A percentile compares a stretch with the other conserved stretches of the same genome.
phyloP scores from a whole-genome alignment of 1,140 invertebrate genomes.

The Bombyx mori region DNA sequence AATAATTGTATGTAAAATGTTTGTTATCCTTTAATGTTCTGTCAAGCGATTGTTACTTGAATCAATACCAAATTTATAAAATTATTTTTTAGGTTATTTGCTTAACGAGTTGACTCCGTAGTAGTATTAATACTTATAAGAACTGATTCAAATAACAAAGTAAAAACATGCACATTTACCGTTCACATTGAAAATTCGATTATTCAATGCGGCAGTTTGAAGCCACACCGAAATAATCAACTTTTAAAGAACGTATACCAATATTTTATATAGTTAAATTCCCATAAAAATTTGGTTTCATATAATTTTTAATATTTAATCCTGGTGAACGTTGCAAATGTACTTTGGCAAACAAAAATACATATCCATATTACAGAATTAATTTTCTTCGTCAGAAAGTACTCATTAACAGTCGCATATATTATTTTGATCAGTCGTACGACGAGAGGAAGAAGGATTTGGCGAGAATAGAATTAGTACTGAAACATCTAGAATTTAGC shows the following conservation, averaged over 20 bases:
- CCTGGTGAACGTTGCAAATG: conserved; percentile 5
- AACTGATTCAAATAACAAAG: conserved; percentile 39
- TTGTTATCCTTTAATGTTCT: too few species aligned
- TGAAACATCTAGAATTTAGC: conserved; percentile 59
- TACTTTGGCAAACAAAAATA: conserved; percentile 3
- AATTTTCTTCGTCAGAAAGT: background rate
- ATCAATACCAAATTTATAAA: too few species aligned
- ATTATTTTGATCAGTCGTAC: conserved; percentile 13
- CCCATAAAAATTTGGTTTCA: background rate
- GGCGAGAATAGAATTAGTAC: conserved; percentile 50
- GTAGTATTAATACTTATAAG: too few species aligned
- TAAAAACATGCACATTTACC: conserved; percentile 20
- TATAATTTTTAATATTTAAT: background rate
- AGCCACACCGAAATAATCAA: background rate
- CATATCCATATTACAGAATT: background rate
- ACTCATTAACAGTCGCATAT: background rate
- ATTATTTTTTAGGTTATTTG: too few species aligned
- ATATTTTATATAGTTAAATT: too few species aligned
- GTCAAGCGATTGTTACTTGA: too few species aligned
- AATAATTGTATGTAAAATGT: too few species aligned
- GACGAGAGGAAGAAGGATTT: conserved; percentile 49
- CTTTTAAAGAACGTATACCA: too few species aligned
- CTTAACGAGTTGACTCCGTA: too few species aligned
- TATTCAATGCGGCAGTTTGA: background rate
- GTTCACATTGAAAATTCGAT: conserved; percentile 1